Percentiles rank a stretch among this genome's conserved stretches.
Conservation (phyloP, 2,113 vertebrate genomes). For the Cercopithecus mona region DNA sequence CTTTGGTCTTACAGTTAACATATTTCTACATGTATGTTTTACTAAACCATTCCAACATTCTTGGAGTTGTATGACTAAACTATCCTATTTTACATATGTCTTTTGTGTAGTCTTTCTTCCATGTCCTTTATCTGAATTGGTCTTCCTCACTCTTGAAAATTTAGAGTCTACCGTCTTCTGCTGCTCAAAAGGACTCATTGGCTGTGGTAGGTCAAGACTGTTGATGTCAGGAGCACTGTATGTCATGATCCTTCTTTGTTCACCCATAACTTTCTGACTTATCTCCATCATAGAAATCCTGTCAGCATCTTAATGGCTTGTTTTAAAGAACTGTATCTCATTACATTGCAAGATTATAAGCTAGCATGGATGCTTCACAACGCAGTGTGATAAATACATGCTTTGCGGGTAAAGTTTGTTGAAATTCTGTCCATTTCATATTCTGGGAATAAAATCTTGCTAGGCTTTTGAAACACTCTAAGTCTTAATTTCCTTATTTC, state of each 20-base stretch:
- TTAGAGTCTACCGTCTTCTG: background rate
- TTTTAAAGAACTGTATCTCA: background rate
- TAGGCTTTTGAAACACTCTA: background rate
- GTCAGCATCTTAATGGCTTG: background rate
- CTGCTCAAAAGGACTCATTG: background rate
- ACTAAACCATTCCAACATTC: background rate
- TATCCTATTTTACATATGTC: background rate
- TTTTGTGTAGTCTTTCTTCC: background rate
- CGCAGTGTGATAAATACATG: background rate
- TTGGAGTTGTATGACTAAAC: background rate
- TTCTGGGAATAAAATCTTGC: background rate
- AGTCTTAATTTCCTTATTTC: background rate
- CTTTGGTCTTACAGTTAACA: background rate
- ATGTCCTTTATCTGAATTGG: background rate
- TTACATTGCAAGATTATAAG: background rate
- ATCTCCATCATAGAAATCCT: background rate
- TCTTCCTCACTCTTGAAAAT: background rate
- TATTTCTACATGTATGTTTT: background rate
- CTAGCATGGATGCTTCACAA: background rate
- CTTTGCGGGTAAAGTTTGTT: background rate
- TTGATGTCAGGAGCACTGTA: background rate
- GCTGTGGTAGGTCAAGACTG: background rate
- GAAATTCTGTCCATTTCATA: background rate
- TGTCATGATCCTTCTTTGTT: background rate
- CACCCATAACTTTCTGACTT: background rate